Percentiles rank a stretch among this genome's conserved stretches.
Conservation (phyloP, 2,888 invertebrate species). For the Drosophila monieri region DNA sequence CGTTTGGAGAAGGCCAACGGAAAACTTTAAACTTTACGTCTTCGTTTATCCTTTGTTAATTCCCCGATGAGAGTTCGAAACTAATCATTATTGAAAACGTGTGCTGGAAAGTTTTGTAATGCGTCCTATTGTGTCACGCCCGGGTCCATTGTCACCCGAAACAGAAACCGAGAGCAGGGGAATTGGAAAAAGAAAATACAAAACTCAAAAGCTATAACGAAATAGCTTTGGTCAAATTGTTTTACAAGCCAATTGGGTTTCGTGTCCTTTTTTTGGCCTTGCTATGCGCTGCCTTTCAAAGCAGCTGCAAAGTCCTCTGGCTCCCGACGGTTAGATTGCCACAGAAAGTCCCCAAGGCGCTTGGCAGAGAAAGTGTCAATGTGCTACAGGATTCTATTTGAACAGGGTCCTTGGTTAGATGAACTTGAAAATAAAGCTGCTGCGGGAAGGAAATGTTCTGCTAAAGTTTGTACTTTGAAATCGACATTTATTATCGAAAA, state of each 20-base stretch:
- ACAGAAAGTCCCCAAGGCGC: slow-evolving; percentile 50
- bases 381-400: slow-evolving; percentile 6
- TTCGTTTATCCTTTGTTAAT: slow-evolving; percentile 27
- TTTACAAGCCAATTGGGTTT: slow-evolving; percentile 58
- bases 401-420: slow-evolving; percentile 15
- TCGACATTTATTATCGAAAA: neutral
- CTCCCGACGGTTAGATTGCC: slow-evolving; percentile 28
- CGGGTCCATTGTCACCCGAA: slow-evolving; percentile 9
- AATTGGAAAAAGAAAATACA: slow-evolving; percentile 24
- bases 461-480: neutral
- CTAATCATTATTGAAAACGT: slow-evolving; percentile 73
- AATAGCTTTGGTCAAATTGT: slow-evolving; percentile 67
- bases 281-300: slow-evolving; percentile 30
- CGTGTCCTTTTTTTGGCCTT: slow-evolving; percentile 41
- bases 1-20: slow-evolving; percentile 26
- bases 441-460: neutral
- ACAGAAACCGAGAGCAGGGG: slow-evolving; percentile 14
- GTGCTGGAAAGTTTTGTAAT: slow-evolving; percentile 52
- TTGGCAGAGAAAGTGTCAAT: slow-evolving; percentile 17
- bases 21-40: slow-evolving; percentile 44
- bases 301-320: slow-evolving; percentile 14
- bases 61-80: slow-evolving; percentile 40
- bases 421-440: slow-evolving; percentile 17
- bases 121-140: slow-evolving; percentile 27
- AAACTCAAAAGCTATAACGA: slow-evolving; percentile 63